Evolutionary conservation across 1,140 invertebrate genomes (phyloP), one percentile per base, ranked within the genome.

Genomic region (Octopus bimaculoides): DNA sequence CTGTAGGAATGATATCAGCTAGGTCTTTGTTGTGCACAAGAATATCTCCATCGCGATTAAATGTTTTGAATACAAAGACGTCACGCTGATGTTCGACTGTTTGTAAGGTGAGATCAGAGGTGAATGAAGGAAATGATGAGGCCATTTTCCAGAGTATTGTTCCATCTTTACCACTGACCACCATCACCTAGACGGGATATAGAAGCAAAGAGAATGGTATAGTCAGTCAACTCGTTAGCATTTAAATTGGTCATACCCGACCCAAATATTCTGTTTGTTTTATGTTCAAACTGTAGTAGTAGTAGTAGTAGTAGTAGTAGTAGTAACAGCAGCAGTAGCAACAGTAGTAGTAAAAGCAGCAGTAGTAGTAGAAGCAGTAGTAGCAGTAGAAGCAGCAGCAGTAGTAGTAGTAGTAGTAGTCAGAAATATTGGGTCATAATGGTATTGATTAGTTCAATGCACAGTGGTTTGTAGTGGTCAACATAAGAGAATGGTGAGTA

Each of bases 141-240:
- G 76, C 78, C 56, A 80, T 78, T 61, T 76, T 75, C 83, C 84
- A 85, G 6, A 87, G 74, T 4, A 83, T 55, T 54, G 53, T 77
- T 0, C 86, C 86, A 80, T 84, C 81, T 75, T 73, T 81, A 4
- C 86, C 86, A 80, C 79, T 82, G 12, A 85, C 6, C 20, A 87
- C 78, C 10, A 83, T 78, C 53, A 78, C 78, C 85, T 86, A 79
- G 54, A 80, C 26, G 26, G 26, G 26, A 41, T 41, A 41, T 41
- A 41, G 26, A 41, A 41, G 26, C 26, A 41, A 41, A 41, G 26
- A 41, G 26, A 41, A 41, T 41, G 26, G 26, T 41, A 41, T 41
- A 2, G 26, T 41, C 26, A 41, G 26, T 41, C 26, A 41, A 41
- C 26, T 41, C 26, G 2, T 41, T 41, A 41, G 26, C 26, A 41